Conservation (phyloP, 2,888 invertebrate species). For the Melipona bicolor region DNA sequence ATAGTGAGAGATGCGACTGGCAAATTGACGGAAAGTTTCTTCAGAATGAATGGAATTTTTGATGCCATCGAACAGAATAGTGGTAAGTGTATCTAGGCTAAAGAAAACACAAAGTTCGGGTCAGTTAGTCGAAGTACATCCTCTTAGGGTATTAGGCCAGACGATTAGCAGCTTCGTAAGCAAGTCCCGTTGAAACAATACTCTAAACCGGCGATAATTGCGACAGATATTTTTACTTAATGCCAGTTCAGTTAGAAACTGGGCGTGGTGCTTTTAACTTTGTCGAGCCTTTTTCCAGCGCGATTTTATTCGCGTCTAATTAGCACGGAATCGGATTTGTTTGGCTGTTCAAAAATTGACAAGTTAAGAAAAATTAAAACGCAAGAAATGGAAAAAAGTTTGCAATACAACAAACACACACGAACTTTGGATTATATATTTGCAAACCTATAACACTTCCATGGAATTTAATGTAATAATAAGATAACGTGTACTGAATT, state of each 20-base stretch:
- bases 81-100: not conserved
- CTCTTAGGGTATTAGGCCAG: conserved; percentile 45
- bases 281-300: not conserved
- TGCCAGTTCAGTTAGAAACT: conserved; percentile 54
- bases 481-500: too few relatives aligned
- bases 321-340: not conserved
- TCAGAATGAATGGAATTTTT: conserved; percentile 31
- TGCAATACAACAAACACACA: too few relatives aligned
- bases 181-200: conserved; percentile 78
- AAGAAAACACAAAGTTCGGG: conserved; percentile 20
- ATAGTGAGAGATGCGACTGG: not conserved
- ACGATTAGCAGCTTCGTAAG: conserved; percentile 64
- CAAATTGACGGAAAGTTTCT: conserved; percentile 37
- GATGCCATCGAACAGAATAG: not conserved
- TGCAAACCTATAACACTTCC: too few relatives aligned
- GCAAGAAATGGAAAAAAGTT: too few relatives aligned
- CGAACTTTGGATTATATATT: too few relatives aligned
- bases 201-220: conserved; percentile 75
- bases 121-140: conserved; percentile 36
- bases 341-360: too few relatives aligned
- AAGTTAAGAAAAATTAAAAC: too few relatives aligned
- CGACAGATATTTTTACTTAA: conserved; percentile 18
- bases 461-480: too few relatives aligned
- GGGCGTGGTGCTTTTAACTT: conserved; percentile 8
- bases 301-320: not conserved